phyloP scores from a whole-genome alignment of 2,797 vertebrate genomes.

The Takifugu ocellatus region DNA sequence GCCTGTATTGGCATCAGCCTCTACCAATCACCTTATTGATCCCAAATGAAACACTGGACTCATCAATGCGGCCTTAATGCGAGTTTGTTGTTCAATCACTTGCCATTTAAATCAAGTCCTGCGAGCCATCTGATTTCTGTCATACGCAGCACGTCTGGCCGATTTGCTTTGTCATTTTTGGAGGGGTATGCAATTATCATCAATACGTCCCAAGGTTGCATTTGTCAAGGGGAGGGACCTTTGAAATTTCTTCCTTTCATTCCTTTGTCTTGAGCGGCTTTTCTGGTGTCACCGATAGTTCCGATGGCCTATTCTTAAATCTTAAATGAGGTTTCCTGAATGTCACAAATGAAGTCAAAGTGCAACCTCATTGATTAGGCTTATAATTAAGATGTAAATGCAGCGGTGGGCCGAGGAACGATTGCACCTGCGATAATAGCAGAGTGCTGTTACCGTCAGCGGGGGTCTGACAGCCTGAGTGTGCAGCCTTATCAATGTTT shows the following conservation, averaged over 20 bases:
- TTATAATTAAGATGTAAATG: constrained; percentile 82
- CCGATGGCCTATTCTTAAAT: constrained; percentile 61
- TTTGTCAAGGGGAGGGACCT: constrained; percentile 30
- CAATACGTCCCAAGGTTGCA: constrained; percentile 51
- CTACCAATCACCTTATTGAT: constrained; percentile 76
- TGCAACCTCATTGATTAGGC: constrained; percentile 74
- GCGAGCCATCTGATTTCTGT: constrained; percentile 69
- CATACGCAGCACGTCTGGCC: constrained; percentile 60
- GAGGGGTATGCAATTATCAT: constrained; percentile 59
- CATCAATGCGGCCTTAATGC: constrained; percentile 80
- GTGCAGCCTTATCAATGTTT: constrained; percentile 64
- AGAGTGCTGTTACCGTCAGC: constrained; percentile 65
- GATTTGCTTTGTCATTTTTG: constrained; percentile 69
- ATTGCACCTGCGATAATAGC: constrained; percentile 78
- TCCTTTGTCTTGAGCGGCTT: constrained; percentile 50
- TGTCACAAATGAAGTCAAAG: constrained; percentile 71
- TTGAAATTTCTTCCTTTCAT: constrained; percentile 16
- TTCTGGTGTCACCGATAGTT: constrained; percentile 53
- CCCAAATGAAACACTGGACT: constrained; percentile 76
- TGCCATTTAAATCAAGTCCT: constrained; percentile 75
- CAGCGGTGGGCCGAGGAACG: constrained; percentile 63
- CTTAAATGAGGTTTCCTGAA: constrained; percentile 66
- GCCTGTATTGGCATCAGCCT: constrained; percentile 65
- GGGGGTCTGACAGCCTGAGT: constrained; percentile 60
- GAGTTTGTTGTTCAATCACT: constrained; percentile 80